These are phyloP conservation scores for Alcedo atthis DNA, from an alignment of 2,797 vertebrate genomes.

Conservation along the genomic window DNA sequence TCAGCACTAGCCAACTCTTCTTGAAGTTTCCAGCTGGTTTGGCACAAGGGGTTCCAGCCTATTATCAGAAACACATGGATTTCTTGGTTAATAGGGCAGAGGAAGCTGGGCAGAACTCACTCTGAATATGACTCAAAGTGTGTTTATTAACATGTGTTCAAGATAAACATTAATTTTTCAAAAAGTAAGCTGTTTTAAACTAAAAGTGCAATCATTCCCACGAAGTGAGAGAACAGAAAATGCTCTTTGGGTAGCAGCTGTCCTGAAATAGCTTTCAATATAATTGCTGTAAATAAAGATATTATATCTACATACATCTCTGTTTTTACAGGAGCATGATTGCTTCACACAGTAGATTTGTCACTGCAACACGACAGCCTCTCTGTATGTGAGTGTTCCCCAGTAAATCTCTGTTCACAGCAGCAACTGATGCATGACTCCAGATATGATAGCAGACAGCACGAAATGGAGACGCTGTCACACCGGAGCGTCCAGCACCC, in stretches of 20 bases:
- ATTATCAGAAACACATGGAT: neutral
- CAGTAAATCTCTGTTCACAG: slow-evolving; percentile 54
- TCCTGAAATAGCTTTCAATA: slow-evolving; percentile 45
- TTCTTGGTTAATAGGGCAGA: neutral
- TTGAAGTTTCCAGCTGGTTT: neutral
- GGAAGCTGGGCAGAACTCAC: neutral
- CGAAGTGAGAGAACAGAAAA: neutral
- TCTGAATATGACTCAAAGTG: neutral
- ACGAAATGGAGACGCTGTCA: slow-evolving; percentile 44
- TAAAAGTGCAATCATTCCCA: neutral
- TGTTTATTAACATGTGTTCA: neutral
- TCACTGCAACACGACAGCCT: slow-evolving; percentile 54
- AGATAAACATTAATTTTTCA: neutral
- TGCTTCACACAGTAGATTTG: slow-evolving; percentile 64
- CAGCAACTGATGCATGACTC: slow-evolving; percentile 55
- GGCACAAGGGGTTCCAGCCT: neutral
- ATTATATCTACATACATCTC: slow-evolving; percentile 62
- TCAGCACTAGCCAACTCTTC: neutral
- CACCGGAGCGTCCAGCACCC: slow-evolving; percentile 26
- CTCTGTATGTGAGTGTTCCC: slow-evolving; percentile 42
- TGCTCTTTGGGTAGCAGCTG: neutral
- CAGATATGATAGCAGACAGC: slow-evolving; percentile 45
- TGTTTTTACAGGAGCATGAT: slow-evolving; percentile 55
- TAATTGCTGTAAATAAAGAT: slow-evolving; percentile 66
- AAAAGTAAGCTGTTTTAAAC: neutral